Evolutionary conservation across 2,888 invertebrate genomes (phyloP).

Genomic region (Caenorhabditis angaria): DNA sequence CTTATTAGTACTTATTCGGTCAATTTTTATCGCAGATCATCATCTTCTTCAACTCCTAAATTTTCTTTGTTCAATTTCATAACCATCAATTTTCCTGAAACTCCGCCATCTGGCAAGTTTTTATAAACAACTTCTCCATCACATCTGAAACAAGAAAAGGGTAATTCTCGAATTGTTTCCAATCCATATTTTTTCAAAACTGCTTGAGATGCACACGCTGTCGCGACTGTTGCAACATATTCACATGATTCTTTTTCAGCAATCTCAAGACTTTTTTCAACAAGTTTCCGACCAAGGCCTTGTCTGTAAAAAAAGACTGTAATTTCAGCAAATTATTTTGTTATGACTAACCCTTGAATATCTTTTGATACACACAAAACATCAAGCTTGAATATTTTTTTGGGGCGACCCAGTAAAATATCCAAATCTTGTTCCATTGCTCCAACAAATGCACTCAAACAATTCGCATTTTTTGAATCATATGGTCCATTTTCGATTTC

Average conservation of each 20-base stretch:
- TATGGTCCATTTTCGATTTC: slow-evolving; percentile 48
- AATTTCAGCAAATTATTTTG: neutral
- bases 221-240: slow-evolving; percentile 44
- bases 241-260: slow-evolving; percentile 36
- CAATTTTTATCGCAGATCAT: slow-evolving; percentile 20
- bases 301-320: slow-evolving; percentile 24
- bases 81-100: slow-evolving; percentile 53
- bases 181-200: slow-evolving; percentile 49
- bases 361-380: slow-evolving; percentile 48
- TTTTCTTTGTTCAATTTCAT: neutral
- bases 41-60: slow-evolving; percentile 18
- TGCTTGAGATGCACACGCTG: slow-evolving; percentile 47
- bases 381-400: slow-evolving; percentile 51
- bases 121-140: slow-evolving; percentile 39
- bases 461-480: slow-evolving; percentile 38
- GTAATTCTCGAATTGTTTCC: slow-evolving; percentile 44
- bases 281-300: slow-evolving; percentile 41
- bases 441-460: slow-evolving; percentile 38
- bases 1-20: too few species aligned
- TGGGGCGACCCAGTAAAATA: slow-evolving; percentile 11
- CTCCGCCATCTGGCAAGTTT: slow-evolving; percentile 46
- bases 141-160: slow-evolving; percentile 53
- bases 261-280: slow-evolving; percentile 31
- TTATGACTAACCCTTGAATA: slow-evolving; percentile 37
- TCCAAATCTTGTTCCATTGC: slow-evolving; percentile 46